These are phyloP conservation scores for Hirundo rustica DNA, from an alignment of 2,797 vertebrate species.

Conservation along the genomic window DNA sequence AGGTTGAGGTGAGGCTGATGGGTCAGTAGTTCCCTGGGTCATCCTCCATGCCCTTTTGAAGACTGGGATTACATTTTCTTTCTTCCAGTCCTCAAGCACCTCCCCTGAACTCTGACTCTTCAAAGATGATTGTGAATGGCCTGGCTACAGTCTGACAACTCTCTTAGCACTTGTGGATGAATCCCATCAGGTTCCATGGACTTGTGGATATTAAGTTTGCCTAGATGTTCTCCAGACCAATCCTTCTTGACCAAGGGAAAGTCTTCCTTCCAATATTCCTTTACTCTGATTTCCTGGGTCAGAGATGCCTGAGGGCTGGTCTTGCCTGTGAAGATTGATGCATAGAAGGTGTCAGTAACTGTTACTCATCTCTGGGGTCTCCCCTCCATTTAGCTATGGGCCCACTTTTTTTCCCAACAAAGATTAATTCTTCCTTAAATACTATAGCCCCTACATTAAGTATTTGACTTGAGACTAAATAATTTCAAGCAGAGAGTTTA, in stretches of 20 bases:
- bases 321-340: neutral
- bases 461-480: neutral
- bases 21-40: neutral
- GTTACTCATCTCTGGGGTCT: neutral
- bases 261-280: neutral
- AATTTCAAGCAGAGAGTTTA: neutral
- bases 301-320: neutral
- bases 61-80: neutral
- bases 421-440: neutral
- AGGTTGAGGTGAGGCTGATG: neutral
- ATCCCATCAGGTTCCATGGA: neutral
- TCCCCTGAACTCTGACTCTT: neutral
- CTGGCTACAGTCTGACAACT: neutral
- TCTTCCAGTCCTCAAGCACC: neutral
- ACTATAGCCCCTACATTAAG: neutral
- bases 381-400: neutral
- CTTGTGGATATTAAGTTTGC: neutral
- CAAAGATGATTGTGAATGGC: neutral
- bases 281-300: neutral
- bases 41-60: neutral
- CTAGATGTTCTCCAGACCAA: neutral
- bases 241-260: neutral
- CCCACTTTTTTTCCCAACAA: neutral
- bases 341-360: neutral
- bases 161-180: fast-evolving